These are phyloP conservation scores for Bactericera cockerelli DNA, from an alignment of 1,140 invertebrate species.

Conservation along the genomic window DNA sequence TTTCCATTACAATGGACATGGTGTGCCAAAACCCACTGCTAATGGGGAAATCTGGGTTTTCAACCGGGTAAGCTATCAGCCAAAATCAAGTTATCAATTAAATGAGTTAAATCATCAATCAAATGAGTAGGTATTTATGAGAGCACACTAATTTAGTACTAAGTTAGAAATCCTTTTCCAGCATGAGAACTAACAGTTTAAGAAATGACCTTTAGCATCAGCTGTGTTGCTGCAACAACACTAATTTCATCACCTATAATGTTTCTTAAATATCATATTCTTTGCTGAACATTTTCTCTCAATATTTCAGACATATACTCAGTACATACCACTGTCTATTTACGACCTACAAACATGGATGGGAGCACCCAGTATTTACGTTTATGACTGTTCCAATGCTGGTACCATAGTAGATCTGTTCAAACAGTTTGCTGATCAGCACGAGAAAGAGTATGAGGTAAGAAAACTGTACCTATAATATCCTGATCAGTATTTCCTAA, in stretches of 20 bases:
- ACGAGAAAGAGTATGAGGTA: constrained; percentile 74
- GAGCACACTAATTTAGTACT: not conserved
- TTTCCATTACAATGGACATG: constrained; percentile 99
- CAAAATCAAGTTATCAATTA: too few species aligned
- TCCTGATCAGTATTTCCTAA: constrained; percentile 12
- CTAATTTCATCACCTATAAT: too few species aligned
- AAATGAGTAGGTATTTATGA: not conserved
- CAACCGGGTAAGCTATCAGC: constrained; percentile 72
- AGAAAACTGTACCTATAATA: too few species aligned
- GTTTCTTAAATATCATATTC: too few species aligned
- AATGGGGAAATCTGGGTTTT: constrained; percentile 99
- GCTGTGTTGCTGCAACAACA: too few species aligned
- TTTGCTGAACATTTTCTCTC: too few species aligned
- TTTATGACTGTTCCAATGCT: constrained; percentile 98
- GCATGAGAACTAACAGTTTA: too few species aligned
- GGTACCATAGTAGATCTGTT: constrained; percentile 90
- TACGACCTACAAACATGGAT: constrained; percentile 99
- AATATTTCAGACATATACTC: constrained; percentile 79
- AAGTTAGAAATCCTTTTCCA: too few species aligned
- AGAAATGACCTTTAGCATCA: too few species aligned
- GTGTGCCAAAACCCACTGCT: constrained; percentile 90
- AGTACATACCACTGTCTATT: constrained; percentile 97
- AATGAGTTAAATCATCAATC: constrained; percentile 5
- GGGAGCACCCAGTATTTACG: constrained; percentile 96
- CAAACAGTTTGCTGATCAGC: constrained; percentile 78